Evolutionary conservation across 2,888 invertebrate species (phyloP), one percentile per base, ranked within the genome.

Genomic region (Lithophane semibrunnea): DNA sequence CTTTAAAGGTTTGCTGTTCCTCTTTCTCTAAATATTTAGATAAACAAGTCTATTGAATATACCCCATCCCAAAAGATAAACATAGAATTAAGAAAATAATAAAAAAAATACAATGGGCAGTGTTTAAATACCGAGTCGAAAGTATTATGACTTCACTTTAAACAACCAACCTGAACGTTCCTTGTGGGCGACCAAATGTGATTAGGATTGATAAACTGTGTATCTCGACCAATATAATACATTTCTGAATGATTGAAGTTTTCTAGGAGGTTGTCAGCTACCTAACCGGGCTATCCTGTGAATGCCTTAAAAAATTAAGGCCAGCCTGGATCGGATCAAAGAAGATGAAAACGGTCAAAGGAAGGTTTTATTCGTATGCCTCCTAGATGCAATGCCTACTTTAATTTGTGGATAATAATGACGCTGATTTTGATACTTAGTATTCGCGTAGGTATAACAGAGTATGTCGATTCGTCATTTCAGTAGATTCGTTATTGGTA

Each of bases 21-120:
- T 58, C 13, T 64, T 56, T 52, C 29, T 80, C 16, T 73, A 44
- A 80, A 80, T 80, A 29, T 80, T 80, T 52, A 44, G 4, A 52
- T 49, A 49, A 29, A 1, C 29, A 37, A 56, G 42, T 21, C 64
- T 52, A 44, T 49, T 80, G 16, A 56, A 49, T 3, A 13, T 3
- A 13, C 24, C 24, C 16, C 21, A 63, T 13, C 24, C 3, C 21
- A 56, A 73, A n/a, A 63, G n/a, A 47, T 18, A 18, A 63, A 29
- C 16, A 49, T 42, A 42, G 18, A n/a, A 52, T n/a, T 29, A 8
- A 29, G 12, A 72, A 61, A 42, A 71, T 60, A 77, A 70, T 49
- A 24, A 44, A 52, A 49, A 73, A 78, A 60, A 52, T 44, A 79
- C 71, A 77, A 79, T 77, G 44, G 42, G 12, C 3, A 13, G 13